Evolutionary conservation across 2,888 invertebrate species (phyloP), one percentile per base, ranked within the genome.

Genomic region (Notodonta dromedarius): DNA sequence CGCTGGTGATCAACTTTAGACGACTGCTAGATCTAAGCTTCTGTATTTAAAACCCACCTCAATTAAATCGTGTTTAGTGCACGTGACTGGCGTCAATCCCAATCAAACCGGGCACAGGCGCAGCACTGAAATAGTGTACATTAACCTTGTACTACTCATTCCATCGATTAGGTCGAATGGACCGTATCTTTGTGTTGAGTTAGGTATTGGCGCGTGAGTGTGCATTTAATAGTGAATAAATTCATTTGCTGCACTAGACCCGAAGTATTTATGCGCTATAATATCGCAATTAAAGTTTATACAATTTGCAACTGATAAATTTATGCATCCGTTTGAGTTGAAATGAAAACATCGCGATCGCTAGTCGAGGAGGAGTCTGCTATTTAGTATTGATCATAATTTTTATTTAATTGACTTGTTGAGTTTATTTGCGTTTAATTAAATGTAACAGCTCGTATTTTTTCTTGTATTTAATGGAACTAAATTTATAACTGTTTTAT

Each of bases 241-340:
- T 9, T 6, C 5, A 16, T 16, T 8, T 16, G 7, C 50, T 50
- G 16, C 16, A 50, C 50, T 16, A 54, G 39, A 53, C 7, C 54
- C 6, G 12, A 54, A 14, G 54, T 54, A 39, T 52, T 52, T 52
- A 52, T 54, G 54, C 7, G 54, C 39, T 4, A 54, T 54, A 32
- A 44, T 4, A 59, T 8, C 48, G 60, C 50, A 59, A 65, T 61
- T 58, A 58, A 62, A 60, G 13, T 58, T 54, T 65, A 67, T 52
- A 57, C n/a, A 51, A 52, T 32, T 69, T n/a, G 67, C 35, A 60
- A 11, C 58, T 50, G 50, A 51, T 62, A 52, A 60, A 67, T 70
- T 70, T 68, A 70, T 62, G 40, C 48, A 40, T 62, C 62, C 71
- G 59, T 40, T 53, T 1, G 8, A 4, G 54, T 7, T n/a, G 40